Conservation (phyloP, 2,113 vertebrate genomes). For the Apaloderma vittatum region DNA sequence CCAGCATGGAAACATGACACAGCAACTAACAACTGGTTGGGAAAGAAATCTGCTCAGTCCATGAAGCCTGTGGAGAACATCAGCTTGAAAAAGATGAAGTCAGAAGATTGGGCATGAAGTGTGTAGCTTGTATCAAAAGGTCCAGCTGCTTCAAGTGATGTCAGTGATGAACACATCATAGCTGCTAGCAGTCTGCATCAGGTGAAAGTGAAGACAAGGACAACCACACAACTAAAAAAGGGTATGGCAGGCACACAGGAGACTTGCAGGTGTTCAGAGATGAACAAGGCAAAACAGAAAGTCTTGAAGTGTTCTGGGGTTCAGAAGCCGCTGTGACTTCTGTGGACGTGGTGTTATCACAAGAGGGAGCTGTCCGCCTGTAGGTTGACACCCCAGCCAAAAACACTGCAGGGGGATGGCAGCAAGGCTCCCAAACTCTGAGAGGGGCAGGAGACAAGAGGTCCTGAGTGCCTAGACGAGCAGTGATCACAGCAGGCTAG, state of each 20-base stretch:
- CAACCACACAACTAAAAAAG: not conserved
- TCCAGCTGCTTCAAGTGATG: not conserved
- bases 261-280: not conserved
- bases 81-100: not conserved
- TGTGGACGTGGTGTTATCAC: slow-evolving; percentile 27
- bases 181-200: not conserved
- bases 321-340: not conserved
- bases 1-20: not conserved
- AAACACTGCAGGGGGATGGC: not conserved
- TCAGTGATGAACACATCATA: accelerated
- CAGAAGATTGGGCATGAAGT: not conserved
- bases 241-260: not conserved
- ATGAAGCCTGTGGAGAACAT: not conserved
- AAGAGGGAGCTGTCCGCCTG: slow-evolving; percentile 61
- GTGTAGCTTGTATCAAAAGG: not conserved
- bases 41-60: not conserved
- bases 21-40: not conserved
- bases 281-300: not conserved
- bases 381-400: slow-evolving; percentile 4
- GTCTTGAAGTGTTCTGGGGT: not conserved
- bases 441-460: not conserved
- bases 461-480: not conserved
- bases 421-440: not conserved
- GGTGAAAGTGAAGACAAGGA: not conserved
- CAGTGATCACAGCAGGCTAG: not conserved